Evolutionary conservation across 1,140 invertebrate species (phyloP).

Genomic region (Polypedilum vanderplanki): DNA sequence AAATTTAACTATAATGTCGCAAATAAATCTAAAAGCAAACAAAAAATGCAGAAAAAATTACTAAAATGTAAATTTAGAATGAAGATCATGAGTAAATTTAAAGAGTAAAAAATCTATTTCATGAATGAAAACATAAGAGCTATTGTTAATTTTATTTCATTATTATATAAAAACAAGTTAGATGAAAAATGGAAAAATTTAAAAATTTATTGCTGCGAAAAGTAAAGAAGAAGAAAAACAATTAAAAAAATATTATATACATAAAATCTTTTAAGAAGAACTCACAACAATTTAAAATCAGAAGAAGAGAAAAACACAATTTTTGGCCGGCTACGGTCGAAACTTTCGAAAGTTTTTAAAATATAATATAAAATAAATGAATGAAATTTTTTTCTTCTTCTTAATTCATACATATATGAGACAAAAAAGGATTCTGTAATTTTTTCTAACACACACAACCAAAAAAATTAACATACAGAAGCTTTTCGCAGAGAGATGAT

Average conservation of each 20-base stretch:
- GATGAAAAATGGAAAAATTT: not conserved
- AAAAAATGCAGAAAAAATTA: not conserved
- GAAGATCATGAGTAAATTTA: not conserved
- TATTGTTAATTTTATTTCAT: slow-evolving; percentile 28
- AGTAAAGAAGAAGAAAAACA: slow-evolving; percentile 9
- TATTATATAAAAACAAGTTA: slow-evolving; percentile 21
- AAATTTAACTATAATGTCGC: not conserved
- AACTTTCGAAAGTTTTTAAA: not conserved
- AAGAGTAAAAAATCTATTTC: slow-evolving; percentile 8
- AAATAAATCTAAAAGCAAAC: slow-evolving; percentile 23
- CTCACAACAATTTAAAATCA: no score
- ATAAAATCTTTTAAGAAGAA: no score
- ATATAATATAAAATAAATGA: not conserved
- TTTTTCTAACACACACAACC: not conserved
- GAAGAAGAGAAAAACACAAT: not conserved
- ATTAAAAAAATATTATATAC: not conserved
- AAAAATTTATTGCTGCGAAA: slow-evolving; percentile 22
- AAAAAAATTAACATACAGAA: slow-evolving; percentile 12
- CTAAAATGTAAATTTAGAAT: not conserved
- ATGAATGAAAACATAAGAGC: slow-evolving; percentile 26
- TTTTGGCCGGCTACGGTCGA: not conserved
- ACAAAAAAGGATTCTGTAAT: not conserved
- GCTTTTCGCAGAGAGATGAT: slow-evolving; percentile 14
- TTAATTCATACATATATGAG: no score
- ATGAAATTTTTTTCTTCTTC: not conserved